Evolutionary conservation across 92 coral and sea anemone species (phyloP), one percentile per base, ranked within the genome.

Genomic region (Epizoanthus illoricatus): DNA sequence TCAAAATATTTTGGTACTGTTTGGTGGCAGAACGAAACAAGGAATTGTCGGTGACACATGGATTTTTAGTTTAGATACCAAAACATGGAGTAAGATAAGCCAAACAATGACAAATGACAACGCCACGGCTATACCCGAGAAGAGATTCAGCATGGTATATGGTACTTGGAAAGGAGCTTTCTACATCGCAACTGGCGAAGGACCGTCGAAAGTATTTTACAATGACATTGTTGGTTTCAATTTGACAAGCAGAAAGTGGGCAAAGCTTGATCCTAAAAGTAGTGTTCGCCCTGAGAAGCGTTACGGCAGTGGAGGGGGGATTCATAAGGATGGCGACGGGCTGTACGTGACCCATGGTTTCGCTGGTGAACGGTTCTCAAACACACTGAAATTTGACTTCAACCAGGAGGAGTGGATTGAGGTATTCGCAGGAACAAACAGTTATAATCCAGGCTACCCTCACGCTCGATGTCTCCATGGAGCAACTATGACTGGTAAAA

Each of bases 341-440:
- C 85, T 96, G 28, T 96, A 91, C 58, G 83, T 96, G 28, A 90
- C 96, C 4, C 99, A 96, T 39, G 99, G 99, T 0, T 96, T 96
- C 80, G 66, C 98, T 2, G 88, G 79, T 17, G 75, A 78, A 16
- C 86, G 99, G 5, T 96, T 86, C 76, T 96, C 99, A 0, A 91
- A 96, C 90, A 96, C 99, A 17, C 74, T 93, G 66, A 87, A 86
- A 33, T 96, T 93, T 65, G 87, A 90, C 75, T 88, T 96, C 15
- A 79, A 83, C 33, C 81, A 84, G 61, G 45, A 85, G 5, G 86
- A 85, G 33, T 96, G 99, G 99, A 80, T 82, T 45, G 92, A 85
- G 75, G 94, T 90, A 65, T 96, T 96, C 86, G 67, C 67, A 9
- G 99, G 99, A 15, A 86, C 99, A 8, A 91, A 90, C 65, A 89